A percentile compares a stretch with the other conserved stretches of the same genome.
phyloP scores from a whole-genome alignment of 2,113 vertebrate genomes.

The Rissa tridactyla region DNA sequence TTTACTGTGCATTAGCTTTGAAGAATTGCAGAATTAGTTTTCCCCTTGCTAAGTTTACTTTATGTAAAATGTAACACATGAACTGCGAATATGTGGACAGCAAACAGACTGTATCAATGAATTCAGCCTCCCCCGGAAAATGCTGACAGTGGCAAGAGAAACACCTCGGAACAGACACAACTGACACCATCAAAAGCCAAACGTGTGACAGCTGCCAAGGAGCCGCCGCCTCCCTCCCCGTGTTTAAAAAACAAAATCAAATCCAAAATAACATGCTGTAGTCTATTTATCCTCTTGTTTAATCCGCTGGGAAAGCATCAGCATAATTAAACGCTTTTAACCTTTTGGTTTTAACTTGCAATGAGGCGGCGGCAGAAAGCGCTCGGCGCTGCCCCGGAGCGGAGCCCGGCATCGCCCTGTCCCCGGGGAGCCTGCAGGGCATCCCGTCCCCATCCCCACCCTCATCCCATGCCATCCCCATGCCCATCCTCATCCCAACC shows the following conservation, averaged over 20 bases:
- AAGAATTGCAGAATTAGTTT: constrained; percentile 78
- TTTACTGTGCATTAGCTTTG: constrained; percentile 78
- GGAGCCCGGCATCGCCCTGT: rapidly evolving
- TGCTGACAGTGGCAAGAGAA: constrained; percentile 44
- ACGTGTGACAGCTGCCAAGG: constrained; percentile 64
- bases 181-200: constrained; percentile 54
- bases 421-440: not conserved
- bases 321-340: constrained; percentile 64
- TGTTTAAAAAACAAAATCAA: constrained; percentile 51
- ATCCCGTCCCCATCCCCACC: not conserved
- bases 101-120: constrained; percentile 68
- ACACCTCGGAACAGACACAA: constrained; percentile 38
- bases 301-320: constrained; percentile 44
- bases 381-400: rapidly evolving
- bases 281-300: constrained; percentile 63
- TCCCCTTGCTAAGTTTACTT: constrained; percentile 78
- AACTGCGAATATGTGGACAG: constrained; percentile 77
- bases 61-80: constrained; percentile 80
- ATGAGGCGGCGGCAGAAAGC: not conserved
- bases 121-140: constrained; percentile 61
- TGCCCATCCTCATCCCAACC: not conserved
- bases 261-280: constrained; percentile 56
- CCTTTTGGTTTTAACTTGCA: not conserved
- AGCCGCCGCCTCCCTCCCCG: constrained; percentile 14
- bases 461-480: too few relatives aligned